phyloP scores from a whole-genome alignment of 2,113 vertebrate genomes.

The Desmodus rotundus region DNA sequence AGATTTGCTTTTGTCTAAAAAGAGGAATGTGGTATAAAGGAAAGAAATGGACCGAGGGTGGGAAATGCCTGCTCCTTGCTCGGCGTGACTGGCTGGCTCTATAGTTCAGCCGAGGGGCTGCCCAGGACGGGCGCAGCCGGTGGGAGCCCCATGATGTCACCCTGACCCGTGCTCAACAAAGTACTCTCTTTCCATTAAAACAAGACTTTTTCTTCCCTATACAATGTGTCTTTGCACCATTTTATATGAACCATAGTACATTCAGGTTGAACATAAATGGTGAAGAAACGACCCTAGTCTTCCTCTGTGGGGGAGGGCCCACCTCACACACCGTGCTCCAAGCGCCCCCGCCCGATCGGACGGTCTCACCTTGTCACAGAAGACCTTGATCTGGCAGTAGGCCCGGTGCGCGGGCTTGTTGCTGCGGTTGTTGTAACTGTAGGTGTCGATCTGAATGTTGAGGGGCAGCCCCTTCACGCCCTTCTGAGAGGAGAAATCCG shows the following conservation, averaged over 20 bases:
- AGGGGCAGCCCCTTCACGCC: slow-evolving; percentile 97
- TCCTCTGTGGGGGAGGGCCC: background rate
- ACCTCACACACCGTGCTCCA: rapidly evolving
- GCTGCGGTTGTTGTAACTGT: slow-evolving; percentile 99
- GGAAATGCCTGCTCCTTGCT: too few species aligned
- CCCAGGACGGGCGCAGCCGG: rapidly evolving
- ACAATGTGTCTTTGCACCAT: background rate
- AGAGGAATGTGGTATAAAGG: background rate
- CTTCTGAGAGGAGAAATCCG: slow-evolving; percentile 99
- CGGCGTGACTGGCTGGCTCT: too few species aligned
- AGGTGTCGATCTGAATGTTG: slow-evolving; percentile 98
- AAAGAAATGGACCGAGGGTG: background rate
- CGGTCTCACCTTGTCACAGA: slow-evolving; percentile 91
- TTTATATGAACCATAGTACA: too few species aligned
- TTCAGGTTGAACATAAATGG: background rate
- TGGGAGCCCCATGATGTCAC: rapidly evolving
- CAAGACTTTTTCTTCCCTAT: background rate
- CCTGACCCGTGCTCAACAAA: background rate
- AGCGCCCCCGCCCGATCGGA: background rate
- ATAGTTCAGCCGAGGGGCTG: background rate
- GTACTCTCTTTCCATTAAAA: background rate
- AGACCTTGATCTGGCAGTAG: slow-evolving; percentile 99
- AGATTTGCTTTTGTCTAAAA: background rate
- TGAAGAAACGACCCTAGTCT: background rate
- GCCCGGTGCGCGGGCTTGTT: slow-evolving; percentile 98